Conservation (phyloP, 1,140 invertebrate species). For the Sycobia sp. region DNA sequence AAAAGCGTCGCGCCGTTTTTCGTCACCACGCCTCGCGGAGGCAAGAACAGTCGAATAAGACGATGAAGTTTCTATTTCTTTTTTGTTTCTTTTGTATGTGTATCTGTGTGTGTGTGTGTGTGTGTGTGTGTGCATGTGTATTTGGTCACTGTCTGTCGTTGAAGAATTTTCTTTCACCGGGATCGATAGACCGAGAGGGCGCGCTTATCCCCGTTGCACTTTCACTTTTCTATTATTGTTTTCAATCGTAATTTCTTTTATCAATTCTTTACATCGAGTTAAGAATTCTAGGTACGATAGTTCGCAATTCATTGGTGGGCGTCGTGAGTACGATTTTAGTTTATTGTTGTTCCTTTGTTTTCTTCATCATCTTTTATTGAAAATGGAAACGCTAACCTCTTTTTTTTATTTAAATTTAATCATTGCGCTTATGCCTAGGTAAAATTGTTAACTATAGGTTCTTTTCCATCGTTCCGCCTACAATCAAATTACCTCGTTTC, state of each 20-base stretch:
- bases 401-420: slow-evolving; percentile 12
- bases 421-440: slow-evolving; percentile 23
- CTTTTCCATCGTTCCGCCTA: slow-evolving; percentile 13
- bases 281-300: slow-evolving; percentile 55
- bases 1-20: slow-evolving; percentile 4
- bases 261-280: slow-evolving; percentile 49
- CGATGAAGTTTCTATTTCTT: slow-evolving; percentile 13
- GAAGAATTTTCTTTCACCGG: slow-evolving; percentile 31
- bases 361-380: no score
- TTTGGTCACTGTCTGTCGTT: no score
- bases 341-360: slow-evolving; percentile 32
- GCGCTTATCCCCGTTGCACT: slow-evolving; percentile 1
- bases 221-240: slow-evolving; percentile 36
- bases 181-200: slow-evolving; percentile 13
- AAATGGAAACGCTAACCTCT: slow-evolving; percentile 36
- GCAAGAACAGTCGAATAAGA: slow-evolving; percentile 33
- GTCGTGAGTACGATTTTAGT: slow-evolving; percentile 55
- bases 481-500: slow-evolving; percentile 33
- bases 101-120: no score
- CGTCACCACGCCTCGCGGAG: no score
- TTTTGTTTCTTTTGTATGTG: no score
- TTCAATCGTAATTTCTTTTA: slow-evolving; percentile 12
- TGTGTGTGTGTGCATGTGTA: no score
- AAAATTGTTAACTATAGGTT: slow-evolving; percentile 17
- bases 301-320: slow-evolving; percentile 53